Base-by-base conservation (phyloP, 2,797 vertebrate species). In the Poecilia gillii region DNA sequence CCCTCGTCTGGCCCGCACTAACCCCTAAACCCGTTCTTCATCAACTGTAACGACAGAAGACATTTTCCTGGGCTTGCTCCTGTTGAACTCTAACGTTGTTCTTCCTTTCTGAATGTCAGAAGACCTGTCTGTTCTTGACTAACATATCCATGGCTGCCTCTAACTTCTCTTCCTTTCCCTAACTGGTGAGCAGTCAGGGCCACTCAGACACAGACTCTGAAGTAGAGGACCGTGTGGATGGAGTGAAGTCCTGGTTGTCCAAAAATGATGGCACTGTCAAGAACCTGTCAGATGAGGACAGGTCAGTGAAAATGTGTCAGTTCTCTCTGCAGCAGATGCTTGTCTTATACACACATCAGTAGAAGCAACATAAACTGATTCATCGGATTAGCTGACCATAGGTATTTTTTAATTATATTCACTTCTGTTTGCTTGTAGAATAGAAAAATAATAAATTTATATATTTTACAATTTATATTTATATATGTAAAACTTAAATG, bases 191-290 rank as follows among this genome's bases (percentile, higher is more conserved):
- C 95, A 99, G 98, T 0, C 97, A 96, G 3, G 98, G 97, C 0
- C 97, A 97, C 89, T 99, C 98, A 0, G 98, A 98, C 13, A 95
- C 95, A 23, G 98, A 99, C 90, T 99, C 97, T 0, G 98, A 99
- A 91, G 90, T 97, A 85, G 98, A 99, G 88, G 97, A 98, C 72
- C 96, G 97, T 0, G 97, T 99, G 68, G 98, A 99, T 0, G 97
- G 97, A 28, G 98, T 99, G 84, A 99, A 99, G 91, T 99, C 97
- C 8, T 99, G 98, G 98, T 95, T 99, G 82, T 99, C 98, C 51
- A 99, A 98, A 96, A 99, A 96, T 95, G 99, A 99, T 92, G 96
- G 96, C 76, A 97, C 97, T 3, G 92, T 96, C 89, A 99, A 98
- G 94, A 96, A 97, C 0, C 94, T 97, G 77, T 99, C 98, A 0